Conservation (phyloP, 1,140 invertebrate genomes). For the Gonioctena quinquepunctata region DNA sequence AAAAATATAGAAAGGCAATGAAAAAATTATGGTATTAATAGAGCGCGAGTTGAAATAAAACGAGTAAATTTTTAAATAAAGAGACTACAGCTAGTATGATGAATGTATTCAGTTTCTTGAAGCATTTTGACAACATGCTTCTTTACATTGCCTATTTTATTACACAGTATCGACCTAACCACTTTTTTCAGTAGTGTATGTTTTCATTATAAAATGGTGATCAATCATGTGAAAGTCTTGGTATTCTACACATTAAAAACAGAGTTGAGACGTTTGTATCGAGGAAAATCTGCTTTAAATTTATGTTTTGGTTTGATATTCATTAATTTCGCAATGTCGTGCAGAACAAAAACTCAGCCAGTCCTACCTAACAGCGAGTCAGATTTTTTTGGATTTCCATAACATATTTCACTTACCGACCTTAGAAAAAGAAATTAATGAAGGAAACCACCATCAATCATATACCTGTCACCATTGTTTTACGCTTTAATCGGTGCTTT, state of each 20-base stretch:
- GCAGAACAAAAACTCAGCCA: background rate
- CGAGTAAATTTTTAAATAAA: too few species aligned
- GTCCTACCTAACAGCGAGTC: background rate
- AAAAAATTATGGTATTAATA: too few species aligned
- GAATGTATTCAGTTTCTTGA: too few species aligned
- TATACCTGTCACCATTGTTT: slow-evolving; percentile 7
- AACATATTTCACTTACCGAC: slow-evolving; percentile 1
- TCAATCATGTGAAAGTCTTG: too few species aligned
- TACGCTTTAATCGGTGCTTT: background rate
- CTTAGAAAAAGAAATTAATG: background rate
- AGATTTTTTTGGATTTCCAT: background rate
- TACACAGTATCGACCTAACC: too few species aligned
- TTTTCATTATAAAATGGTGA: too few species aligned
- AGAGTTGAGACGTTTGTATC: background rate
- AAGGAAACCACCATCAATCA: background rate
- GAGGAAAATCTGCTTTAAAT: background rate
- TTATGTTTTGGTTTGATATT: background rate
- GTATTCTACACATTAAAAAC: background rate
- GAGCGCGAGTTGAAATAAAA: too few species aligned
- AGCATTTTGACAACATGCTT: too few species aligned
- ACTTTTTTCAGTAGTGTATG: too few species aligned
- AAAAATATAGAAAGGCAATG: too few species aligned
- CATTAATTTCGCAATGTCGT: slow-evolving; percentile 2
- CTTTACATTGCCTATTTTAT: too few species aligned
- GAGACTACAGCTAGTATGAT: too few species aligned